Base-by-base conservation (phyloP, 2,797 vertebrate genomes). In the Alcedo quadribrachys region DNA sequence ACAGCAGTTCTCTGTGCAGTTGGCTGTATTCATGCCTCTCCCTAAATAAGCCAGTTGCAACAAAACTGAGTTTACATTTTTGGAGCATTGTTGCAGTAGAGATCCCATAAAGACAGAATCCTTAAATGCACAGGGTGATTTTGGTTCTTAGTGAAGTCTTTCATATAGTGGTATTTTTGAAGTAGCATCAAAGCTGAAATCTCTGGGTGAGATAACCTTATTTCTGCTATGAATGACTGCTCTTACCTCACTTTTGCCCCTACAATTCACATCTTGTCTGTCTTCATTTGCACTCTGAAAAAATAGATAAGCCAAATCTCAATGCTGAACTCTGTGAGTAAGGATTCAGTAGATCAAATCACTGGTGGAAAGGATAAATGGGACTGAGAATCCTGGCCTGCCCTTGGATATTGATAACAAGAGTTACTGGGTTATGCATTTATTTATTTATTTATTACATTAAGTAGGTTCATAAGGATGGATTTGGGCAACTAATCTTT, bases 201-300 rank as follows among this genome's bases (percentile, higher is more conserved):
- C 13, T 81, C 24, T 27, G 32, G 4, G 27, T 76, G 25, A 87
- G 7, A n/a, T 51, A 85, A 43, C 17, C 54, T 68, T 85, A 25
- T 55, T 71, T 35, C 27, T 46, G 27, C 46, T 83, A 3, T 67
- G 50, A 85, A 43, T 19, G 7, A 43, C 79, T 83, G 19, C 21
- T 85, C 30, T 66, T 77, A 45, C 27, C 22, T 89, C 35, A 37
- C 77, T 85, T 80, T 82, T 75, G 33, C 9, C 32, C 40, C 32
- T 37, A 16, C n/a, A 42, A 17, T 73, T 85, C 40, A 12, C 40
- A 33, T 62, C 50, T 86, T 89, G 6, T 55, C 46, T 80, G 32
- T 76, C 76, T 79, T 85, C 30, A 58, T 62, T 92, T 92, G 32
- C 55, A 65, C 42, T 69, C 25, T 35, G 37, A 83, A 85, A 83